Conservation (phyloP, 2,797 vertebrate genomes). For the Hozukius guyotensis region DNA sequence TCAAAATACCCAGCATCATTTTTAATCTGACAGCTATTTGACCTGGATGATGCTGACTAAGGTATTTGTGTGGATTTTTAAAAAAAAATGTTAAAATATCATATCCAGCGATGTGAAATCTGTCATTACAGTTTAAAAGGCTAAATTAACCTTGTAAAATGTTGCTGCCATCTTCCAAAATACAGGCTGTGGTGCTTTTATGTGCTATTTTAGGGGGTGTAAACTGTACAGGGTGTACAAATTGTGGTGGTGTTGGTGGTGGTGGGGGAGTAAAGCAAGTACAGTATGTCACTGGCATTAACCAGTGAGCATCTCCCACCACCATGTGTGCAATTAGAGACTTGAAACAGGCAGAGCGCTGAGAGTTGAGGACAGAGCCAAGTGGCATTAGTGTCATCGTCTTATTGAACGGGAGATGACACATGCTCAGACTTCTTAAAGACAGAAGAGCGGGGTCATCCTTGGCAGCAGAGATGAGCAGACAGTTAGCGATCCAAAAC, state of each 20-base stretch:
- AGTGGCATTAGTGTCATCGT: slow-evolving; percentile 30
- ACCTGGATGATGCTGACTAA: background rate
- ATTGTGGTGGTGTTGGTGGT: background rate
- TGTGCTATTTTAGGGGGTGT: background rate
- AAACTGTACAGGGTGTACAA: slow-evolving; percentile 12
- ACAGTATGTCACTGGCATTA: slow-evolving; percentile 26
- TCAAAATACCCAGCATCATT: slow-evolving; percentile 24
- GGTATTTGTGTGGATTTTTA: background rate
- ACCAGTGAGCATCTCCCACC: slow-evolving; percentile 22
- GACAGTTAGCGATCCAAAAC: slow-evolving; percentile 3
- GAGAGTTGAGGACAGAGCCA: slow-evolving; percentile 17
- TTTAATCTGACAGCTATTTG: slow-evolving; percentile 35
- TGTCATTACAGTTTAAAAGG: slow-evolving; percentile 3
- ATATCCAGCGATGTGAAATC: background rate
- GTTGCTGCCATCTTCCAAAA: slow-evolving; percentile 17
- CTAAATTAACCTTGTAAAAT: background rate
- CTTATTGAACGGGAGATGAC: slow-evolving; percentile 25
- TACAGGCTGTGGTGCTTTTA: background rate
- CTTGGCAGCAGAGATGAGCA: background rate
- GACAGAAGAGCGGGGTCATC: background rate
- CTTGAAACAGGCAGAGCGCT: slow-evolving; percentile 17
- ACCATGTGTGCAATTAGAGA: slow-evolving; percentile 29
- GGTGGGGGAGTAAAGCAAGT: slow-evolving; percentile 10
- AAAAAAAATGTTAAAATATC: background rate
- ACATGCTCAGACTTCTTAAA: slow-evolving; percentile 19